Percentiles rank a stretch among this genome's conserved stretches.
Evolutionary conservation across 2,888 invertebrate genomes (phyloP).

Genomic region (Pomacea canaliculata): DNA sequence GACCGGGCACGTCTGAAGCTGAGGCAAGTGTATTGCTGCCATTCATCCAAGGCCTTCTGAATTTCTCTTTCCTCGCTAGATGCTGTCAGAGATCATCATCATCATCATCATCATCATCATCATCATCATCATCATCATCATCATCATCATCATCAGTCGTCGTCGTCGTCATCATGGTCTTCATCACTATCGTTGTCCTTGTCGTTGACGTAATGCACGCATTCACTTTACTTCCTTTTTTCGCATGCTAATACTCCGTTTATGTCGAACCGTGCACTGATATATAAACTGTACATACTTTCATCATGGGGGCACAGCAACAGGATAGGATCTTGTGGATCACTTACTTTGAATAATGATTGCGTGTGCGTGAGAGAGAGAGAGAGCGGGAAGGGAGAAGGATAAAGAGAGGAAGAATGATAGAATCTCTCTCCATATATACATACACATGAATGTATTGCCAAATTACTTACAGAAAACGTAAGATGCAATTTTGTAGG

Average conservation of each 20-base stretch:
- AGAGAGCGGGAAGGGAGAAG: background rate
- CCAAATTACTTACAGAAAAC: too few relatives aligned
- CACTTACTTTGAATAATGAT: too few relatives aligned
- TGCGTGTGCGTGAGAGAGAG: background rate
- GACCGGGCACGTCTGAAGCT: background rate
- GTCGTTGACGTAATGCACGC: background rate
- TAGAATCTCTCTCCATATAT: background rate
- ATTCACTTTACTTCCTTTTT: background rate
- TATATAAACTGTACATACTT: too few relatives aligned
- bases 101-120: slow-evolving; percentile 4
- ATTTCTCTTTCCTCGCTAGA: background rate
- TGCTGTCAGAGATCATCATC: background rate
- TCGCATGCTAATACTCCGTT: too few relatives aligned
- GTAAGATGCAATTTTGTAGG: too few relatives aligned
- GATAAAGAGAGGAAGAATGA: background rate
- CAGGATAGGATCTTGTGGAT: too few relatives aligned
- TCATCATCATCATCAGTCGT: background rate
- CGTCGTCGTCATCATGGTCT: background rate
- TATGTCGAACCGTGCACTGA: too few relatives aligned
- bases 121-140: slow-evolving; percentile 1
- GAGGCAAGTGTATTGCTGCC: slow-evolving; percentile 27
- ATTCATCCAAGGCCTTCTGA: slow-evolving; percentile 13
- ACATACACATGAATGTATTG: too few relatives aligned
- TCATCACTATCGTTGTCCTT: background rate
- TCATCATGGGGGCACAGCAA: too few relatives aligned